Conservation (phyloP, 2,113 vertebrate species). For the Ceuthmochares aereus region DNA sequence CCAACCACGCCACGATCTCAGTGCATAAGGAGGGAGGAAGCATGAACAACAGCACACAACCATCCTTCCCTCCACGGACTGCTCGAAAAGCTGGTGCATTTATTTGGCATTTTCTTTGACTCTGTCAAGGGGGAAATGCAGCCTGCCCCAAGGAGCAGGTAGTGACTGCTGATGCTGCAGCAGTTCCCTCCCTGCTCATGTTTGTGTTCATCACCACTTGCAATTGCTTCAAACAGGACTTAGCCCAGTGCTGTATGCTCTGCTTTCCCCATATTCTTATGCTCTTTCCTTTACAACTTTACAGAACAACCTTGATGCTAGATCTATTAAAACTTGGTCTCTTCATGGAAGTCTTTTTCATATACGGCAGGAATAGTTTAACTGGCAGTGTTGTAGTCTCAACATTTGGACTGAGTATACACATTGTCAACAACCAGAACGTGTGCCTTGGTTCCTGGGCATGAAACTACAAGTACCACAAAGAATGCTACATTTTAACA, state of each 20-base stretch:
- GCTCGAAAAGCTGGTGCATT: fast-evolving
- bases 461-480: neutral
- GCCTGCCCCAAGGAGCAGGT: too few species aligned
- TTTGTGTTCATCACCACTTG: fast-evolving
- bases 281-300: neutral
- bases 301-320: neutral
- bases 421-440: neutral
- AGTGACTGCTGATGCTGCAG: neutral
- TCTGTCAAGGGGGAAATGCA: neutral
- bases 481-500: neutral
- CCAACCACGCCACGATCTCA: fast-evolving
- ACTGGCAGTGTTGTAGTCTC: neutral
- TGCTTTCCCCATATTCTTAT: neutral
- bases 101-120: neutral
- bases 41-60: fast-evolving
- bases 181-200: fast-evolving
- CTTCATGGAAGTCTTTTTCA: neutral
- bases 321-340: neutral
- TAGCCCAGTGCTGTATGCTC: fast-evolving
- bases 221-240: neutral
- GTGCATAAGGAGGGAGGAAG: neutral
- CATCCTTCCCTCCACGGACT: fast-evolving
- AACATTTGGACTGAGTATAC: neutral
- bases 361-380: neutral
- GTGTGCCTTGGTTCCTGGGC: neutral